A percentile compares a stretch with the other conserved stretches of the same genome.
Conservation (phyloP, 1,140 invertebrate genomes). For the Papilio xuthus region DNA sequence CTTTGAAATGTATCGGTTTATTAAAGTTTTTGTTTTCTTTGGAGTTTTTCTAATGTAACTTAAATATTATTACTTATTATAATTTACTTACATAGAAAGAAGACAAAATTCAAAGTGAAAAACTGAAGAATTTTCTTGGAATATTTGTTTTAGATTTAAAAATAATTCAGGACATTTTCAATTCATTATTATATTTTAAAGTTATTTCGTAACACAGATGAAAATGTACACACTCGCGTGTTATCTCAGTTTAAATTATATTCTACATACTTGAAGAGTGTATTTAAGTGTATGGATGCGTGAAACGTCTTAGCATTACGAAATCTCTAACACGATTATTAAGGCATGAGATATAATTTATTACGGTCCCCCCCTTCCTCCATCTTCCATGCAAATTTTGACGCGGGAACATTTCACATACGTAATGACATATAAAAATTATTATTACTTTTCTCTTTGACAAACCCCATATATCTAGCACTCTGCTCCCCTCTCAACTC, state of each 20-base stretch:
- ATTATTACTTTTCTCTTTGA: conserved; percentile 69
- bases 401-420: conserved; percentile 50
- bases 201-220: background rate
- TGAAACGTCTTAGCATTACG: conserved; percentile 24
- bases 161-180: no score
- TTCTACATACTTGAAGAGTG: background rate
- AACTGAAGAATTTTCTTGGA: no score
- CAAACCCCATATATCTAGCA: conserved; percentile 69
- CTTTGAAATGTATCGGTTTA: conserved; percentile 4
- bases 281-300: background rate
- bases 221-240: background rate
- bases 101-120: no score
- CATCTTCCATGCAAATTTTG: conserved; percentile 56
- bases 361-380: conserved; percentile 47
- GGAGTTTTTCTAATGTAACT: no score
- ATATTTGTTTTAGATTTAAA: no score
- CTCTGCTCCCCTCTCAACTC: conserved; percentile 53
- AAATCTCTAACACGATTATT: conserved; percentile 40
- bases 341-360: conserved; percentile 51
- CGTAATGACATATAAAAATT: conserved; percentile 66
- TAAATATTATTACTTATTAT: background rate
- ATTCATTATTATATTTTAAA: no score
- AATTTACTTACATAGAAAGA: background rate
- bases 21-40: background rate
- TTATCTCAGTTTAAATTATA: background rate